Evolutionary conservation across 2,113 vertebrate species (phyloP).

Genomic region (Elaphurus davidianus): DNA sequence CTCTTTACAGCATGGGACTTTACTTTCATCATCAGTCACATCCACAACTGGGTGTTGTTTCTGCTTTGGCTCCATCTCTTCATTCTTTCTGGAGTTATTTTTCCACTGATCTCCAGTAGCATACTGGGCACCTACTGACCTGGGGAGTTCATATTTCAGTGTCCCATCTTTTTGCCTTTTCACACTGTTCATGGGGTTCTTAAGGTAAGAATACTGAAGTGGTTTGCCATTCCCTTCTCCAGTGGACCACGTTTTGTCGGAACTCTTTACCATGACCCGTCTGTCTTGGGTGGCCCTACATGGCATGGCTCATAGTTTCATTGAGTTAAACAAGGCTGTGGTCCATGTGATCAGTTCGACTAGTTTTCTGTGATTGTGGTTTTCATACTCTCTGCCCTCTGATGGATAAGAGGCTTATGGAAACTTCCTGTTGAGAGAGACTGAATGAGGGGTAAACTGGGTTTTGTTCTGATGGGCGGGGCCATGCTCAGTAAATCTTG

Average conservation of each 20-base stretch:
- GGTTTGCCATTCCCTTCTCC: background rate
- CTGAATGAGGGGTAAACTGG: background rate
- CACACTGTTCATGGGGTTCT: background rate
- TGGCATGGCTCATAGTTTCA: background rate
- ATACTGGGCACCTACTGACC: background rate
- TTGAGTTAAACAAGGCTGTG: background rate
- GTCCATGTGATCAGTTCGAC: background rate
- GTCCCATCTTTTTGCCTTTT: background rate
- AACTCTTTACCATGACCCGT: background rate
- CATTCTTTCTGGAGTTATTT: background rate
- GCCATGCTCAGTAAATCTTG: background rate
- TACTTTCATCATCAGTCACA: background rate
- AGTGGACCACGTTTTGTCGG: background rate
- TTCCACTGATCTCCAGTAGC: background rate
- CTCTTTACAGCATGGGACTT: background rate
- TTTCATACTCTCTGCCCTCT: background rate
- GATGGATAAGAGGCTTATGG: background rate
- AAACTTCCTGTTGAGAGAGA: background rate
- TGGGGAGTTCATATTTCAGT: background rate
- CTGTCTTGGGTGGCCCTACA: background rate
- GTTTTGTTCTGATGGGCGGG: background rate
- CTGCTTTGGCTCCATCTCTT: background rate
- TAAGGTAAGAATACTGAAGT: background rate
- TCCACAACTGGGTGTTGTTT: background rate
- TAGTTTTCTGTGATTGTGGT: background rate